Evolutionary conservation across 2,113 vertebrate species (phyloP), one percentile per base, ranked within the genome.

Genomic region (Phylloscopus whistleri): DNA sequence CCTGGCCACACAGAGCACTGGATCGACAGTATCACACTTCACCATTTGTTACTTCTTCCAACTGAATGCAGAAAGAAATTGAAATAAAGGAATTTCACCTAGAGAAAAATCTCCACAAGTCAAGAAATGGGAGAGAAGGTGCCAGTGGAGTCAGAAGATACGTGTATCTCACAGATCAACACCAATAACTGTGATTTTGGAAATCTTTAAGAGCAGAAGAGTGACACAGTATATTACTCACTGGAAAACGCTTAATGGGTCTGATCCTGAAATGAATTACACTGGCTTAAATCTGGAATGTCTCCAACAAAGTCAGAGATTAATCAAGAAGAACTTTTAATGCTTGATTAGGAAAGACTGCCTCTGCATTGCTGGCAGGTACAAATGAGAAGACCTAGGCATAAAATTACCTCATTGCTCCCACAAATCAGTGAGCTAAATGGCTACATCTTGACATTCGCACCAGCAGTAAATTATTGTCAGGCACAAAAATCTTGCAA

Each of bases 1-100:
- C 97, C 95, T 98, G 98, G 97, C 97, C 97, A 97, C 97, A 95
- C 95, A 94, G 95, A 95, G 93, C 97, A 95, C 81, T 94, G 94
- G 91, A 97, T 97, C 24, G 37, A 91, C 95, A 95, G 93, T 88
- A 96, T 98, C 96, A 93, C 96, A 93, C 97, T 97, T 97, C 89
- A 90, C 94, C 97, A 86, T 96, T 97, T 96, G 95, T 93, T 97
- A 97, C 95, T 93, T 94, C 96, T 97, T 97, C 96, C 93, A 97
- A 97, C 93, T 83, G 92, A 97, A 97, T 13, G 18, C 75, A 66
- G 92, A 94, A 94, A 96, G 91, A 95, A 96, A 96, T 79, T 89
- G 96, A 96, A 97, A 96, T 85, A 92, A 86, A 94, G 87, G 95
- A 83, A 95, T 90, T 87, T 96, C 84, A 96, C 95, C 96, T 79